phyloP scores from a whole-genome alignment of 2,113 vertebrate species.

The Syngnathus floridae region DNA sequence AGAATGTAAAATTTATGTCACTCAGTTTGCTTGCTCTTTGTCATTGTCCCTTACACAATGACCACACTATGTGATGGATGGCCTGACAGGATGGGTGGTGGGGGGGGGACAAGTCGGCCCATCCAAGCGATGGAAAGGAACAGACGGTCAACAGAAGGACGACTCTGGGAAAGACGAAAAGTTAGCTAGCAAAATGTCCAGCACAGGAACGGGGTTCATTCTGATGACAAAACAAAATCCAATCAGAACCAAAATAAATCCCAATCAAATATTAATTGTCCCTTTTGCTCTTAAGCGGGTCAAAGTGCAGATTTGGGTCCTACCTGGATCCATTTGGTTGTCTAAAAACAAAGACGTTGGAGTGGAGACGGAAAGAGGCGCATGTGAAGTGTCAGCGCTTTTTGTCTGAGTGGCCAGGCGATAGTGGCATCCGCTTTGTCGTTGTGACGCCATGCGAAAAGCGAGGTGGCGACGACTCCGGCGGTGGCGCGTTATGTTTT shows the following conservation, averaged over 20 bases:
- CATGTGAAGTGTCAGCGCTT: conserved; percentile 7
- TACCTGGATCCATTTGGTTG: conserved; percentile 4
- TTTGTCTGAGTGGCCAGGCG: conserved; percentile 5
- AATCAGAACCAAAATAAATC: conserved; percentile 4
- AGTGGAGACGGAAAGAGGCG: background rate
- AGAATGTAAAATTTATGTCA: background rate
- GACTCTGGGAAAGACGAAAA: background rate
- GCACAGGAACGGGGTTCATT: background rate
- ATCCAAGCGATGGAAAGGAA: background rate
- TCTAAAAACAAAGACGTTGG: background rate
- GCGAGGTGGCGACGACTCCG: background rate
- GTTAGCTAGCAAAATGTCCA: background rate
- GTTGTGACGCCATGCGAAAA: conserved; percentile 4
- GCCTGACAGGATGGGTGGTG: background rate
- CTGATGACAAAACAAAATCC: background rate
- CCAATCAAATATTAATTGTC: background rate
- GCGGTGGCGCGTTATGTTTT: conserved; percentile 2
- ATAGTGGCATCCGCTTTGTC: background rate
- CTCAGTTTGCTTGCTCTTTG: background rate
- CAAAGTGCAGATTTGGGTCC: background rate
- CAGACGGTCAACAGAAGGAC: background rate
- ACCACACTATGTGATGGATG: conserved; percentile 1
- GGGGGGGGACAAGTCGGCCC: background rate
- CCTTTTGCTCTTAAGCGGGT: background rate
- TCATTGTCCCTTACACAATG: background rate